Evolutionary conservation across 2,797 vertebrate genomes (phyloP).

Genomic region (Urosaurus nigricauda): DNA sequence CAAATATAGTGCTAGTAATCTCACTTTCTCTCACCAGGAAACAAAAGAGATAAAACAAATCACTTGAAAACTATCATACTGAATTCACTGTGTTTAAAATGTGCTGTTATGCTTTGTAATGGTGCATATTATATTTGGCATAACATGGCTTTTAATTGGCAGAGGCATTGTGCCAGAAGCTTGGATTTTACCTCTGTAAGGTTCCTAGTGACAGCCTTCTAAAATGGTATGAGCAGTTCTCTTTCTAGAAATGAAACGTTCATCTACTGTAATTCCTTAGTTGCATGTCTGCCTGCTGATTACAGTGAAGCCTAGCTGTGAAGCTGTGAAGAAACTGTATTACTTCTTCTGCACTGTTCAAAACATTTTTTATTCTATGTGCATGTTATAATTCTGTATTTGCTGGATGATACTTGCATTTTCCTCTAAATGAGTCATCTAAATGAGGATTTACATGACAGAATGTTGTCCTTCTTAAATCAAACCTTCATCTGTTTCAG

Average conservation of each 20-base stretch:
- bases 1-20: not conserved
- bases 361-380: constrained; percentile 41
- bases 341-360: not conserved
- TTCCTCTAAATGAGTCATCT: not conserved
- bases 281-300: constrained; percentile 8
- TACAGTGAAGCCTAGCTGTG: constrained; percentile 33
- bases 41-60: constrained; percentile 40
- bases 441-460: constrained; percentile 21
- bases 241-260: constrained; percentile 37
- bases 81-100: constrained; percentile 15
- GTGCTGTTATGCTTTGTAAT: constrained; percentile 50
- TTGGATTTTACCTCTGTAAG: not conserved
- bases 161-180: constrained; percentile 30
- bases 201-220: not conserved
- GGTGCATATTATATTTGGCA: constrained; percentile 16
- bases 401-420: not conserved
- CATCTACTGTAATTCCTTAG: not conserved
- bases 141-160: constrained; percentile 20
- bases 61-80: not conserved
- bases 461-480: constrained; percentile 36
- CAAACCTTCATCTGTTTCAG: constrained; percentile 39
- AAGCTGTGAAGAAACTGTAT: not conserved
- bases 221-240: constrained; percentile 27
- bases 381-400: constrained; percentile 20
- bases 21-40: constrained; percentile 7